Evolutionary conservation across 2,797 vertebrate species (phyloP).

Genomic region (Australoheros facetus): DNA sequence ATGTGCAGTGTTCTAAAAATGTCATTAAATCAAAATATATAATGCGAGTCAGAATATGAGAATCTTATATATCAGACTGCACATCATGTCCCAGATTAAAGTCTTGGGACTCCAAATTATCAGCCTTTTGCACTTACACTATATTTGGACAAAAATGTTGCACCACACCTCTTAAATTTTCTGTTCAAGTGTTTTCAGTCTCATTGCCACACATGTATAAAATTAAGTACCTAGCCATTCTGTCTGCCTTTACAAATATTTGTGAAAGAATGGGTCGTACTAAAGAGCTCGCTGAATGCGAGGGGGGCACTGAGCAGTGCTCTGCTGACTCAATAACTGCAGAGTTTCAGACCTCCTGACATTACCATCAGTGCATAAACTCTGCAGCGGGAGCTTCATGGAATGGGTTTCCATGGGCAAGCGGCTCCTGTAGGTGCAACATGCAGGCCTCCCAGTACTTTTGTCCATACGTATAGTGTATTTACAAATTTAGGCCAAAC

Average conservation of each 20-base stretch:
- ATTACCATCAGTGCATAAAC: background rate
- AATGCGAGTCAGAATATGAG: too few relatives aligned
- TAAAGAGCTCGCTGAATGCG: too few relatives aligned
- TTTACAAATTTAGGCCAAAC: constrained; percentile 14
- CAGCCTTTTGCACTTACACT: constrained; percentile 4
- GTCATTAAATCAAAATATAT: background rate
- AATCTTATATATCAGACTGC: background rate
- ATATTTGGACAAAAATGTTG: background rate
- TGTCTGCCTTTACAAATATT: too few relatives aligned
- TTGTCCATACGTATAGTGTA: background rate
- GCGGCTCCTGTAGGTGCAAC: background rate
- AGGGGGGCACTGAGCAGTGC: too few relatives aligned
- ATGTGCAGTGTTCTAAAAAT: background rate
- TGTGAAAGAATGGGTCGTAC: too few relatives aligned
- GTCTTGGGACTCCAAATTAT: constrained; percentile 5
- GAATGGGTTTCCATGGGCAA: background rate
- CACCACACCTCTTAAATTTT: background rate
- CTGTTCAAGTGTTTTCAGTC: background rate
- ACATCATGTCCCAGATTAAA: too few relatives aligned
- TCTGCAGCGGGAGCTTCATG: background rate
- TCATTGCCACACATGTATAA: background rate
- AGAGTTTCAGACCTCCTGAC: background rate
- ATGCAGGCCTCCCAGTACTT: background rate
- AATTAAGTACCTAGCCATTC: background rate
- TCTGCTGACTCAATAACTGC: too few relatives aligned